Percentiles rank a stretch among this genome's conserved stretches.
These are phyloP conservation scores for Doris montereyensis DNA, from an alignment of 2,888 invertebrate species.

Conservation along the genomic window DNA sequence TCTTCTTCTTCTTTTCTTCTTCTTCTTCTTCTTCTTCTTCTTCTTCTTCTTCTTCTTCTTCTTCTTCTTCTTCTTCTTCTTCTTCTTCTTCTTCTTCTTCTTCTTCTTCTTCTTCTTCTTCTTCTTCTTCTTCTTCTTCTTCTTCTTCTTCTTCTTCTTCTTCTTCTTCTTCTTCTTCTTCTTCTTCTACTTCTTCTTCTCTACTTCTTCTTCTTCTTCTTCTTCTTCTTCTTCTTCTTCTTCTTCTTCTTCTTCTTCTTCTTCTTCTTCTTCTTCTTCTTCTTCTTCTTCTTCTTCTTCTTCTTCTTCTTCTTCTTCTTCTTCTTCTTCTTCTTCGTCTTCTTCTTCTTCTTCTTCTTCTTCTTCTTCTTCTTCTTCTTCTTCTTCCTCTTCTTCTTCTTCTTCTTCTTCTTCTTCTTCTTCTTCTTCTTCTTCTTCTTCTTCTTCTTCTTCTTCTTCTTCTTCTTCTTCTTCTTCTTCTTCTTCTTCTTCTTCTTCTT, in stretches of 20 bases:
- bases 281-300: not conserved
- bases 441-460: too few relatives aligned
- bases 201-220: not conserved
- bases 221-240: not conserved
- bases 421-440: too few relatives aligned
- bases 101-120: slow-evolving; percentile 24
- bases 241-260: not conserved
- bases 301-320: not conserved
- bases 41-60: slow-evolving; percentile 25
- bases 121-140: slow-evolving; percentile 23
- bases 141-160: slow-evolving; percentile 1
- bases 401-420: too few relatives aligned
- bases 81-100: slow-evolving; percentile 24
- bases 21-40: not conserved
- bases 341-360: too few relatives aligned
- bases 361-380: too few relatives aligned
- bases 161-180: slow-evolving; percentile 6
- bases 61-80: slow-evolving; percentile 20
- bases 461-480: too few relatives aligned
- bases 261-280: not conserved
- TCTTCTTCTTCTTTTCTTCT: too few relatives aligned
- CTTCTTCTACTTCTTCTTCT: not conserved
- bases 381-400: too few relatives aligned
- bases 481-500: too few relatives aligned
- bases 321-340: too few relatives aligned